Conservation (phyloP, 2,888 invertebrate genomes). For the Ptychoptera contaminata region DNA sequence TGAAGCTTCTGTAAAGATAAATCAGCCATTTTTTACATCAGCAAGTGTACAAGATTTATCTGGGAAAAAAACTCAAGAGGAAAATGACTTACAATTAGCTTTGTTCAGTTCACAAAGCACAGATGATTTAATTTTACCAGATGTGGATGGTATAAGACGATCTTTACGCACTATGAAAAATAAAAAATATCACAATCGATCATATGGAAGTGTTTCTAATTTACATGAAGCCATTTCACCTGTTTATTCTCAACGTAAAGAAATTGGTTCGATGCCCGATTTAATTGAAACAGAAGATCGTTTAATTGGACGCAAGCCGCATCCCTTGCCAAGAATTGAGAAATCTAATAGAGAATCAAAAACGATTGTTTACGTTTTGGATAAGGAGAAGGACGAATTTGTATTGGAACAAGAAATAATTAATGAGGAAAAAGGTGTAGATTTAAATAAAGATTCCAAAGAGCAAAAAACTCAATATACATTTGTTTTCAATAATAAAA, state of each 20-base stretch:
- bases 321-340: constrained; percentile 22
- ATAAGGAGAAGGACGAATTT: constrained; percentile 12
- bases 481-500: too few relatives aligned
- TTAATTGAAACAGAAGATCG: constrained; percentile 1
- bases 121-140: constrained; percentile 14
- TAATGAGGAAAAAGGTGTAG: too few relatives aligned
- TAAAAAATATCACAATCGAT: constrained; percentile 1
- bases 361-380: constrained; percentile 11
- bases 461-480: too few relatives aligned
- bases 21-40: constrained; percentile 6
- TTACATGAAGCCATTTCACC: not conserved
- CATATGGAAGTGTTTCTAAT: constrained; percentile 2
- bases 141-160: constrained; percentile 13
- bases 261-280: constrained; percentile 1
- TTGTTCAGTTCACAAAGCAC: constrained; percentile 14
- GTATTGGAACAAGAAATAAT: constrained; percentile 8
- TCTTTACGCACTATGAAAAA: not conserved
- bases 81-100: not conserved
- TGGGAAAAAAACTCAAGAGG: not conserved
- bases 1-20: constrained; percentile 1
- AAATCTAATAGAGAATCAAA: constrained; percentile 16
- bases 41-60: constrained; percentile 12
- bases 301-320: constrained; percentile 13
- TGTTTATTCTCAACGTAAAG: too few relatives aligned
- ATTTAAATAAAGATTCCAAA: too few relatives aligned